Percentiles rank a stretch among this genome's conserved stretches.
Conservation (phyloP, 2,888 invertebrate species). For the Drosophila nr. medialis region DNA sequence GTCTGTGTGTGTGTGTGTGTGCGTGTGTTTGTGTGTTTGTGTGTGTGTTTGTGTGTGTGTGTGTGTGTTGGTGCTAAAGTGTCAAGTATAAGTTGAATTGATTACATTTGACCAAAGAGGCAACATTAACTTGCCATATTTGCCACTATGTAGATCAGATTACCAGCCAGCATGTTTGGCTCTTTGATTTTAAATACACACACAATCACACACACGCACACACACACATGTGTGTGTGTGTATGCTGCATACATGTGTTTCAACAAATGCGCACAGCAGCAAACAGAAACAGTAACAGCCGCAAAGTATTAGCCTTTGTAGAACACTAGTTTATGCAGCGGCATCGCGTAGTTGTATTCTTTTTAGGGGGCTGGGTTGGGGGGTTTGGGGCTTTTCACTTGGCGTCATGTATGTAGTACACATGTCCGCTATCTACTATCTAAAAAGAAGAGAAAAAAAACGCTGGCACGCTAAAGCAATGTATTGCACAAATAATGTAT, state of each 20-base stretch:
- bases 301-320: slow-evolving; percentile 35
- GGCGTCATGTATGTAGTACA: slow-evolving; percentile 23
- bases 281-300: slow-evolving; percentile 25
- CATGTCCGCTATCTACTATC: slow-evolving; percentile 19
- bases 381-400: slow-evolving; percentile 1
- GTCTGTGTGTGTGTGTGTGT: slow-evolving; percentile 1
- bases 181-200: slow-evolving; percentile 32
- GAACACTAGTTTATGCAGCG: slow-evolving; percentile 5
- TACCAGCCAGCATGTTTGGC: slow-evolving; percentile 48
- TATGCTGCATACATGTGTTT: slow-evolving; percentile 5
- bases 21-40: slow-evolving; percentile 31
- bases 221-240: not conserved
- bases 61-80: slow-evolving; percentile 55
- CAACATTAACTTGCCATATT: slow-evolving; percentile 67
- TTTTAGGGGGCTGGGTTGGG: not conserved
- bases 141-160: slow-evolving; percentile 61
- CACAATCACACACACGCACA: not conserved
- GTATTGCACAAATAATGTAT: slow-evolving; percentile 58
- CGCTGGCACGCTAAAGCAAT: slow-evolving; percentile 40
- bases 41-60: slow-evolving; percentile 27
- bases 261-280: slow-evolving; percentile 9
- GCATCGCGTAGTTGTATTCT: not conserved
- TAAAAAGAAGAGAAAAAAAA: slow-evolving; percentile 13
- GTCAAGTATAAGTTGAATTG: slow-evolving; percentile 68
- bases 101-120: slow-evolving; percentile 64